Evolutionary conservation across 2,113 vertebrate genomes (phyloP), one percentile per base, ranked within the genome.

Genomic region (Cyphomyrus plagiostoma): DNA sequence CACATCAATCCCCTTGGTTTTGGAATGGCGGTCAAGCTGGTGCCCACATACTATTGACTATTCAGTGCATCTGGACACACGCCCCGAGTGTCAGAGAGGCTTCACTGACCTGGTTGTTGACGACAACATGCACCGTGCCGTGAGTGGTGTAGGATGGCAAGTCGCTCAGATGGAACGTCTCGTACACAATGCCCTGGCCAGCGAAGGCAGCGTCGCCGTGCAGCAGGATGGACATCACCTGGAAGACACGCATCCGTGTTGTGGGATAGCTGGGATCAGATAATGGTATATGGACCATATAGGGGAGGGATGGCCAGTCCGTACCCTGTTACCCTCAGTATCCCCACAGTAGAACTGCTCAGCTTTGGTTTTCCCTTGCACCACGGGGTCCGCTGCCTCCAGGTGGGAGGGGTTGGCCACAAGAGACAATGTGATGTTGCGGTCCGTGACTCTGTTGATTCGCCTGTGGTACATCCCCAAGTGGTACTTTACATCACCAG

Each of bases 341-440:
- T 99, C 98, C 3, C 98, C 98, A 0, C 98, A 97, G 93, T 99
- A 99, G 91, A 99, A 99, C 95, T 99, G 98, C 91, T 99, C 98
- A 0, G 98, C 98, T 90, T 99, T 99, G 53, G 98, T 98, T 93
- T 99, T 99, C 56, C 98, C 98, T 94, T 99, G 98, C 48, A 99
- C 98, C 88, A 99, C 98, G 0, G 98, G 98, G 92, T 99, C 97
- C 0, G 96, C 98, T 0, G 98, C 98, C 94, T 99, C 98, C 88
- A 99, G 92, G 92, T 99, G 98, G 39, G 98, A 99, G 0, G 98
- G 98, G 94, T 99, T 99, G 0, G 98, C 98, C 94, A 99, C 95
- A 92, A 99, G 93, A 0, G 98, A 99, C 82, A 99, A 92, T 0
- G 98, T 99, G 95, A 99, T 99, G 94, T 99, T 98, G 89, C 97